These are phyloP conservation scores for Marmota flaviventris DNA, from an alignment of 2,113 vertebrate genomes.

Conservation along the genomic window DNA sequence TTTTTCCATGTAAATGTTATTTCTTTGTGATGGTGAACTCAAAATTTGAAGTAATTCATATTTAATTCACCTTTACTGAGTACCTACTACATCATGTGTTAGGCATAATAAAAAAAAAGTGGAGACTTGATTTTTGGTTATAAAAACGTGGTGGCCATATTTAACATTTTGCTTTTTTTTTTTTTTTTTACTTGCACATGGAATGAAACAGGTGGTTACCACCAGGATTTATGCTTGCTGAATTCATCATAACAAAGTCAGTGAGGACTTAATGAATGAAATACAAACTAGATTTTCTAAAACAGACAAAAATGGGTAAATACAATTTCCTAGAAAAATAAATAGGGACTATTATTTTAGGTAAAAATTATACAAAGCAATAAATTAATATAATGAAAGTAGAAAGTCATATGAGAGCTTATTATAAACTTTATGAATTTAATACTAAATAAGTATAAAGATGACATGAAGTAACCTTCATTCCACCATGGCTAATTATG, in stretches of 20 bases:
- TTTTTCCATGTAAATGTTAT: neutral
- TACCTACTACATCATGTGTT: neutral
- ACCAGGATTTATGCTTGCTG: neutral
- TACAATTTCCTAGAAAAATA: conserved; percentile 33
- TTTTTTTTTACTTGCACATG: neutral
- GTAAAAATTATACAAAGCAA: neutral
- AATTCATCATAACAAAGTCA: conserved; percentile 62
- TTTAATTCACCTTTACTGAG: neutral
- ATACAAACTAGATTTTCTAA: conserved; percentile 22
- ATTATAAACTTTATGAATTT: neutral
- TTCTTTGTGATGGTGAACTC: neutral
- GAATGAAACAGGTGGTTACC: neutral
- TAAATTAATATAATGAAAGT: neutral
- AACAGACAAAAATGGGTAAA: neutral
- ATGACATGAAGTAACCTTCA: neutral
- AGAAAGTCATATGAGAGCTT: neutral
- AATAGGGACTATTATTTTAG: neutral
- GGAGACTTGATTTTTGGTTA: neutral
- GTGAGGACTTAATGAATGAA: neutral
- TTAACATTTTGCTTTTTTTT: neutral
- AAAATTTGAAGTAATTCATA: neutral
- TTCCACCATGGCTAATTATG: neutral
- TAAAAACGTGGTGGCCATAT: neutral
- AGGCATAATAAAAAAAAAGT: neutral
- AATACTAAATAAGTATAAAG: neutral